These are phyloP conservation scores for Phoxinus dragarum DNA, from an alignment of 2,797 vertebrate genomes.

Conservation along the genomic window DNA sequence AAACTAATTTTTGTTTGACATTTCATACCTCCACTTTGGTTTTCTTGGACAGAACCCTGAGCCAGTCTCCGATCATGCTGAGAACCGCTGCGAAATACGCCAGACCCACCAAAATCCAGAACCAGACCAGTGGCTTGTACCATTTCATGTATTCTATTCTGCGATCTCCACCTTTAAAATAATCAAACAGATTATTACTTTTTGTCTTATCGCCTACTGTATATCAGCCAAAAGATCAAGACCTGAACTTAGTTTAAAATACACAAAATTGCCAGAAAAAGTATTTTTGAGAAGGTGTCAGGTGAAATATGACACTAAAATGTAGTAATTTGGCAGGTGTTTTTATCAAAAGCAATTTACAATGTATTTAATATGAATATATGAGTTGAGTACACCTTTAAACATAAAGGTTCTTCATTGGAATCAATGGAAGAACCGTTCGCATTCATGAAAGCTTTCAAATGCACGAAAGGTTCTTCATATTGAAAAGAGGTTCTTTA, in stretches of 20 bases:
- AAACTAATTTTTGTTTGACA: background rate
- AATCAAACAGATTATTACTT: background rate
- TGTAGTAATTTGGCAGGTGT: background rate
- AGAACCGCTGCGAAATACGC: constrained; percentile 98
- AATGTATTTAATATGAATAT: background rate
- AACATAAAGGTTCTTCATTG: too few species aligned
- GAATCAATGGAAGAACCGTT: too few species aligned
- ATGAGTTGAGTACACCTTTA: background rate
- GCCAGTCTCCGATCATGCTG: constrained; percentile 99
- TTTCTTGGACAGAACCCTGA: constrained; percentile 96
- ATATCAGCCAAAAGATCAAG: background rate
- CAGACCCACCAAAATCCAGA: constrained; percentile 97
- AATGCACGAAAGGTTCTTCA: too few species aligned
- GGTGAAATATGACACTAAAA: background rate
- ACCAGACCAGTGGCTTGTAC: constrained; percentile 99
- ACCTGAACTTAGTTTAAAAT: background rate
- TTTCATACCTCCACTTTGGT: constrained; percentile 95
- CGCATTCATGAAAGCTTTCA: too few species aligned
- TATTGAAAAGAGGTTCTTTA: too few species aligned
- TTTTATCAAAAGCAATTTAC: background rate
- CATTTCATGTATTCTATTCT: constrained; percentile 89
- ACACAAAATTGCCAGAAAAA: background rate
- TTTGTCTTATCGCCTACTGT: background rate
- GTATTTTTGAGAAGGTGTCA: background rate
- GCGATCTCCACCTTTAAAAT: constrained; percentile 86